A percentile compares a stretch with the other conserved stretches of the same genome.
Conservation (phyloP, 2,113 vertebrate genomes). For the Thymallus thymallus region DNA sequence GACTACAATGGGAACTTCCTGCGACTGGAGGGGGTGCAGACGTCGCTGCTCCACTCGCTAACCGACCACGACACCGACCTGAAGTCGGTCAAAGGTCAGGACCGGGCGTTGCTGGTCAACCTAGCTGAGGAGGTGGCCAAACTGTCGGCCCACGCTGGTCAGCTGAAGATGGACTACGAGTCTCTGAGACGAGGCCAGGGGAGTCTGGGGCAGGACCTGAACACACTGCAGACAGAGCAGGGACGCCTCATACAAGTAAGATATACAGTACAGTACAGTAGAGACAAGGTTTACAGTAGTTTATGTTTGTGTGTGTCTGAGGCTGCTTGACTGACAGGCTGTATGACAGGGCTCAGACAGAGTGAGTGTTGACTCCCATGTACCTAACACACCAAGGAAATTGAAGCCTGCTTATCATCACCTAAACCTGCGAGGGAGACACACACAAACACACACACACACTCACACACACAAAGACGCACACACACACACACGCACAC, state of each 20-base stretch:
- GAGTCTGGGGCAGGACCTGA: constrained; percentile 87
- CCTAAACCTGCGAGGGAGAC: background rate
- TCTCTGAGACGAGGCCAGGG: constrained; percentile 84
- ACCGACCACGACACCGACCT: constrained; percentile 80
- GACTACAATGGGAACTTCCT: constrained; percentile 82
- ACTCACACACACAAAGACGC: background rate
- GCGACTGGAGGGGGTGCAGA: constrained; percentile 88
- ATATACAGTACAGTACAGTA: background rate
- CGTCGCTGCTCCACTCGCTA: constrained; percentile 81
- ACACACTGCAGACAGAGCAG: constrained; percentile 87
- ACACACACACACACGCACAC: background rate
- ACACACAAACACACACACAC: background rate
- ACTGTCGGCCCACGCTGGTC: constrained; percentile 79
- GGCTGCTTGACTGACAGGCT: no score
- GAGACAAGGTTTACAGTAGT: no score
- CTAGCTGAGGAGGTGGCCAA: constrained; percentile 90
- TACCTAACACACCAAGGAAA: background rate
- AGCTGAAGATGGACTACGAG: constrained; percentile 86
- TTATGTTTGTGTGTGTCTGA: background rate
- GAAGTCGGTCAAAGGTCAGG: constrained; percentile 81
- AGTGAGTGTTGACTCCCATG: background rate
- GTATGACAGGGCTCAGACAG: constrained; percentile 1
- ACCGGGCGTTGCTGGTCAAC: constrained; percentile 83
- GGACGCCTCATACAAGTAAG: constrained; percentile 91
- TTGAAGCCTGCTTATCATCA: background rate